Evolutionary conservation across 1,140 invertebrate genomes (phyloP), one percentile per base, ranked within the genome.

Genomic region (Holotrichia oblita): DNA sequence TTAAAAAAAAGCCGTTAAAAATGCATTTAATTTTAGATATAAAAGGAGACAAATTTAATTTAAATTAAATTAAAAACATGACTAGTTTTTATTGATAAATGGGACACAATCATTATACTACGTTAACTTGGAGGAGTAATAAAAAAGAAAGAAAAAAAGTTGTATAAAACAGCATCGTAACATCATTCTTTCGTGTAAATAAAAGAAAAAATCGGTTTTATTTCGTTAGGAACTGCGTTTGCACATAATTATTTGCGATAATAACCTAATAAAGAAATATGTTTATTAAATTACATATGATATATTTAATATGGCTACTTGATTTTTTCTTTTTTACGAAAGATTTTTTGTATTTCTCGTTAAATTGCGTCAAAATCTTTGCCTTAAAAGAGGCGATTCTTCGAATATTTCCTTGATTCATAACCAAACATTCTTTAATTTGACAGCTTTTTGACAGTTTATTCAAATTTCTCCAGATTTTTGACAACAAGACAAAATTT

Each of bases 231-330:
- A 69, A 69, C 61, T 69, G 61, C 22, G 27, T 27, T 69, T 69
- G 22, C 22, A 14, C 22, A 27, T 10, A 24, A 69, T 69, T 20
- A 69, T 14, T 24, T 69, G 48, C 17, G 17, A 55, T 14, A 55
- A 55, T 55, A 34, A 34, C 27, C 27, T 34, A 34, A n/a, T 55
- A 44, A 14, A 44, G 42, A 44, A 44, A 44, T 3, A 9, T n/a
- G n/a, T n/a, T n/a, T n/a, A n/a, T n/a, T n/a, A n/a, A n/a, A 0
- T 44, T 14, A 14, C 14, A 44, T 44, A 44, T 44, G 8, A 10
- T 44, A 44, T 44, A 44, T 44, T 61, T 20, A 69, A 69, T 69
- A 24, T 69, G 61, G 61, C 61, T 69, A 69, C 22, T 2, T 48
- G 2, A 0, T 48, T 48, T 3, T 2, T 48, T 48, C 10, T 48